Evolutionary conservation across 2,113 vertebrate genomes (phyloP).

Genomic region (Ceyx margarethae): DNA sequence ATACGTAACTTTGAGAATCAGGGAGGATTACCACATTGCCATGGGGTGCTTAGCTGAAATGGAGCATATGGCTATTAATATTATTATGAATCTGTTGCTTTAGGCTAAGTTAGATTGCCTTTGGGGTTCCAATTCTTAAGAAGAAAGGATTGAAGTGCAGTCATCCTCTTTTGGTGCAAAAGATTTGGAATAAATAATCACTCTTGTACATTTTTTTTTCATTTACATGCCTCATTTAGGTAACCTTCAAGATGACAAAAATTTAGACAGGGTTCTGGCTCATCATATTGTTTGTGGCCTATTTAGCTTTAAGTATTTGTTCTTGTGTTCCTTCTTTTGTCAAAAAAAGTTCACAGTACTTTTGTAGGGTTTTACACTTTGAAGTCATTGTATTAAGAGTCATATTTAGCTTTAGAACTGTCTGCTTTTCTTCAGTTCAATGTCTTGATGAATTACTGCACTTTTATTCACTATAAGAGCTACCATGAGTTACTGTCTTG

Average conservation of each 20-base stretch:
- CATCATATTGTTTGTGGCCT: background rate
- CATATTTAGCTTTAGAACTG: background rate
- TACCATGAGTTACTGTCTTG: background rate
- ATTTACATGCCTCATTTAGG: background rate
- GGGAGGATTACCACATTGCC: conserved; percentile 21
- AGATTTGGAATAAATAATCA: conserved; percentile 16
- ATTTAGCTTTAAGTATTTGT: background rate
- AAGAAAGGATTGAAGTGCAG: conserved; percentile 33
- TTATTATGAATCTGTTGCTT: conserved; percentile 38
- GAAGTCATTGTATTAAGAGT: background rate
- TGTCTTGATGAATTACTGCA: background rate
- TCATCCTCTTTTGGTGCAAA: background rate
- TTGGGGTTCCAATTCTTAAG: conserved; percentile 18
- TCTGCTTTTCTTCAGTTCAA: background rate
- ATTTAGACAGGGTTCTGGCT: background rate
- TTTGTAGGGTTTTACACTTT: background rate
- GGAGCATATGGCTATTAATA: conserved; percentile 56
- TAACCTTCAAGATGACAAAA: background rate
- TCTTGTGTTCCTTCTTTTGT: background rate
- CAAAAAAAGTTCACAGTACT: background rate
- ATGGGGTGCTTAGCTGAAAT: background rate
- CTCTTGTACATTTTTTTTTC: background rate
- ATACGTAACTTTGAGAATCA: background rate
- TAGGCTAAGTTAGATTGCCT: conserved; percentile 32
- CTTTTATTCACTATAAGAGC: background rate